Percentiles rank a stretch among this genome's conserved stretches.
Evolutionary conservation across 35 echinoderm and acorn worm species (phyloP).

Genomic region (Ophioderma brevispina): DNA sequence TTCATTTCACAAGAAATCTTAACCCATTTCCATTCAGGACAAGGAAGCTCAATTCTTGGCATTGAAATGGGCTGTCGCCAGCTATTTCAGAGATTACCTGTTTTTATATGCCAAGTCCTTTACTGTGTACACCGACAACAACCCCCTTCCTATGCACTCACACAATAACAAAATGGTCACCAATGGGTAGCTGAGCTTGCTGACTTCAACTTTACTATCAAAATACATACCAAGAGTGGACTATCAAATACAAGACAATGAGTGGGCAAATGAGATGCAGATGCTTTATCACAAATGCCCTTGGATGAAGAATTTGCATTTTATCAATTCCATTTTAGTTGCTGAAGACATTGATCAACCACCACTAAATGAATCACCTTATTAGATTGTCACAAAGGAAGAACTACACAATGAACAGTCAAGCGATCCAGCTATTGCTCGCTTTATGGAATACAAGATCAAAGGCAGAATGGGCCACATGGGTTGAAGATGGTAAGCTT

Average conservation of each 20-base stretch:
- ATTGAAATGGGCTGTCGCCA: slow-evolving; percentile 52
- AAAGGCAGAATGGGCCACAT: too few relatives aligned
- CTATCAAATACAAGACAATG: too few relatives aligned
- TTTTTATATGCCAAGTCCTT: slow-evolving; percentile 13
- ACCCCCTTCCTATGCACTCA: slow-evolving; percentile 42
- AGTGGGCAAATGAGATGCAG: slow-evolving; percentile 28
- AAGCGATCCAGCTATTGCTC: neutral
- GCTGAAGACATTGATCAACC: neutral
- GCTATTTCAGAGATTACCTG: slow-evolving; percentile 29
- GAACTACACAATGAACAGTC: neutral
- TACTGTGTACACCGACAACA: neutral
- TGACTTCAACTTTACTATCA: slow-evolving; percentile 47
- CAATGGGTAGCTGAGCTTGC: slow-evolving; percentile 34
- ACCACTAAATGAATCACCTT: neutral
- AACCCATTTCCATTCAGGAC: slow-evolving; percentile 40
- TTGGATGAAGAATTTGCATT: neutral
- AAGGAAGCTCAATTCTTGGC: slow-evolving; percentile 77
- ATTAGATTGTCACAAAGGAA: neutral
- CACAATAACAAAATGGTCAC: slow-evolving; percentile 40
- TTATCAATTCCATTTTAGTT: neutral
- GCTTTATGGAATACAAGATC: neutral
- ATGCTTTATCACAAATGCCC: slow-evolving; percentile 43
- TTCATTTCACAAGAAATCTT: slow-evolving; percentile 43
- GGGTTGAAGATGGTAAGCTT: neutral
- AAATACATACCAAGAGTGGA: slow-evolving; percentile 34